Evolutionary conservation across 2,888 invertebrate species (phyloP).

Genomic region (Sceliomorpha sp.): DNA sequence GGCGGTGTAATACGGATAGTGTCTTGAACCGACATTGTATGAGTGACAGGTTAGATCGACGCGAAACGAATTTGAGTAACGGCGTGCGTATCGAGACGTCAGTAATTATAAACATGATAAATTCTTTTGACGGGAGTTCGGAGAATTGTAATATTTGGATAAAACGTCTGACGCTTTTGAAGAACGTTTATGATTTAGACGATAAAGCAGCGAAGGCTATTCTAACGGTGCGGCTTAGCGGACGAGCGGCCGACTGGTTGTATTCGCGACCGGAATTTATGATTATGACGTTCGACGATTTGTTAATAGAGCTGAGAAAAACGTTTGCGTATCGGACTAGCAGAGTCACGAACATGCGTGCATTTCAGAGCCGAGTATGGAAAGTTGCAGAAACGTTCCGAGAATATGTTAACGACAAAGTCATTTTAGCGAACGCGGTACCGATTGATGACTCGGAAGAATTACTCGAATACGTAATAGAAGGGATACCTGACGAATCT

Average conservation of each 20-base stretch:
- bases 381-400: not conserved
- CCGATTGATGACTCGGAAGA: not conserved
- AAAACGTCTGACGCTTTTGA: not conserved
- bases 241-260: not conserved
- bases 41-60: too few relatives aligned
- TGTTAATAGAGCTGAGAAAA: not conserved
- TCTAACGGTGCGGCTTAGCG: not conserved
- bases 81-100: too few relatives aligned
- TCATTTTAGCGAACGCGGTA: not conserved
- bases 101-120: too few relatives aligned
- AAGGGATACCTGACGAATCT: not conserved
- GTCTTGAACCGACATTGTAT: too few relatives aligned
- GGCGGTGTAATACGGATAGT: too few relatives aligned
- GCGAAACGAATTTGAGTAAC: too few relatives aligned
- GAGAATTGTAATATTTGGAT: not conserved
- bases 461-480: not conserved
- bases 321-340: not conserved
- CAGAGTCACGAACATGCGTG: not conserved
- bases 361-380: not conserved
- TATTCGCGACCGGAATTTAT: constrained; percentile 7
- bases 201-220: not conserved
- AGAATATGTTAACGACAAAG: constrained; percentile 1
- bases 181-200: not conserved
- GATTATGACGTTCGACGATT: not conserved
- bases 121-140: too few relatives aligned